Percentiles rank a stretch among this genome's conserved stretches.
Conservation (phyloP, 2,797 vertebrate species). For the Rhinoraja longicauda region DNA sequence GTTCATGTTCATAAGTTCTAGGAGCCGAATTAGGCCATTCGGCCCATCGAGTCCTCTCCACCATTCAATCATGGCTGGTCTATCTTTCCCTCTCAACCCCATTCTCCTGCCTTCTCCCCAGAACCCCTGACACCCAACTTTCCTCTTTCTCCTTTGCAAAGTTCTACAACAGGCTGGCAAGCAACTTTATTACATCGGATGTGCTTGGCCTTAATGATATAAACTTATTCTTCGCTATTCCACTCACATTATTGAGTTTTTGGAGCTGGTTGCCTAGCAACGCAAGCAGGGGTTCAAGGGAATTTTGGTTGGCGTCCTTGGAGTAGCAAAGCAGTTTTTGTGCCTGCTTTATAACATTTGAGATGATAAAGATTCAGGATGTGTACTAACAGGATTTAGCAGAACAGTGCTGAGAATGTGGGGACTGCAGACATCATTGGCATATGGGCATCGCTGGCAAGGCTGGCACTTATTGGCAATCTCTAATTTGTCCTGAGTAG, state of each 20-base stretch:
- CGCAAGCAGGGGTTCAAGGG: background rate
- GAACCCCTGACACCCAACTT: background rate
- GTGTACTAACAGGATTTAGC: background rate
- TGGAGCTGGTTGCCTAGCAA: constrained; percentile 17
- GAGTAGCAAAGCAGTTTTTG: background rate
- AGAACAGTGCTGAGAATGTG: background rate
- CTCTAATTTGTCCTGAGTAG: too few relatives aligned
- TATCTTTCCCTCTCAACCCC: too few relatives aligned
- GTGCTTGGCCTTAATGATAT: background rate
- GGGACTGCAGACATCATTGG: background rate
- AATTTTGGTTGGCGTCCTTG: background rate
- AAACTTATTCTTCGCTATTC: background rate
- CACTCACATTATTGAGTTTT: constrained; percentile 9
- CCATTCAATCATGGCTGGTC: too few relatives aligned
- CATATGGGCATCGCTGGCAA: too few relatives aligned
- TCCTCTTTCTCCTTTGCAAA: background rate
- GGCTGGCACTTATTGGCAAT: too few relatives aligned
- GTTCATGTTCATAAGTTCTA: too few relatives aligned
- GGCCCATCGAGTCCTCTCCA: too few relatives aligned
- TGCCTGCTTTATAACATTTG: background rate
- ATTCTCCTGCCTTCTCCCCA: too few relatives aligned
- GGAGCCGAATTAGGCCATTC: too few relatives aligned
- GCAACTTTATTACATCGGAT: constrained; percentile 2
- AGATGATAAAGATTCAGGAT: background rate
- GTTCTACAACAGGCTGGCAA: background rate